Conservation (phyloP, 2,797 vertebrate genomes). For the Lutjanus argentimaculatus region DNA sequence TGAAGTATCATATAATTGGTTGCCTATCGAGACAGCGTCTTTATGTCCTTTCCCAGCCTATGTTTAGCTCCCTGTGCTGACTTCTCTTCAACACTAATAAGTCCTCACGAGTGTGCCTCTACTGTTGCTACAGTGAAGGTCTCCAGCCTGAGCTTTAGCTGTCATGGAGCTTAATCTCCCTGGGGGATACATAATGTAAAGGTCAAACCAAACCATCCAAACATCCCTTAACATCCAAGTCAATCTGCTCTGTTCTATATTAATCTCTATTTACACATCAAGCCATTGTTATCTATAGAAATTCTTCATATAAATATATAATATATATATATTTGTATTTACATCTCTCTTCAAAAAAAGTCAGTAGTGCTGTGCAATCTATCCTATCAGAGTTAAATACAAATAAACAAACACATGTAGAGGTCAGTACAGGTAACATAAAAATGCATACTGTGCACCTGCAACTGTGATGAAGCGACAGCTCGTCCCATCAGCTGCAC, state of each 20-base stretch:
- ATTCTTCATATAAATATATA: constrained; percentile 81
- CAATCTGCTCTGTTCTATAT: constrained; percentile 55
- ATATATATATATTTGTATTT: constrained; percentile 84
- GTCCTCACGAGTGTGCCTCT: constrained; percentile 1
- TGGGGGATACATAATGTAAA: constrained; percentile 28
- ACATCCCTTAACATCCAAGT: constrained; percentile 21
- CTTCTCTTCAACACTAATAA: constrained; percentile 19
- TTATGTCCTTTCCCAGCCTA: background rate
- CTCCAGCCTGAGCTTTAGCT: constrained; percentile 22
- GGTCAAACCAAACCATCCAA: constrained; percentile 42
- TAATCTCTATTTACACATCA: constrained; percentile 73
- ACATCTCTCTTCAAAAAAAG: constrained; percentile 75
- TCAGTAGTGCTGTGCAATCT: constrained; percentile 74
- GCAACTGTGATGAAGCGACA: constrained; percentile 42
- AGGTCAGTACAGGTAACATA: constrained; percentile 76
- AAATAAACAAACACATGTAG: constrained; percentile 63
- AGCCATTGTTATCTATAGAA: constrained; percentile 66
- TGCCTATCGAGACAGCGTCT: constrained; percentile 7
- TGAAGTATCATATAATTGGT: constrained; percentile 31
- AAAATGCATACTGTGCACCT: constrained; percentile 56
- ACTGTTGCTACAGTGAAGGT: background rate
- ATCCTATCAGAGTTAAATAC: constrained; percentile 71
- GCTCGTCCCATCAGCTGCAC: constrained; percentile 26
- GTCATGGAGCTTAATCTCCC: constrained; percentile 23
- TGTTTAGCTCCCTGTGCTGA: constrained; percentile 1